Base-by-base conservation (phyloP, 2,113 vertebrate genomes). In the Cephalopholis sonnerati region DNA sequence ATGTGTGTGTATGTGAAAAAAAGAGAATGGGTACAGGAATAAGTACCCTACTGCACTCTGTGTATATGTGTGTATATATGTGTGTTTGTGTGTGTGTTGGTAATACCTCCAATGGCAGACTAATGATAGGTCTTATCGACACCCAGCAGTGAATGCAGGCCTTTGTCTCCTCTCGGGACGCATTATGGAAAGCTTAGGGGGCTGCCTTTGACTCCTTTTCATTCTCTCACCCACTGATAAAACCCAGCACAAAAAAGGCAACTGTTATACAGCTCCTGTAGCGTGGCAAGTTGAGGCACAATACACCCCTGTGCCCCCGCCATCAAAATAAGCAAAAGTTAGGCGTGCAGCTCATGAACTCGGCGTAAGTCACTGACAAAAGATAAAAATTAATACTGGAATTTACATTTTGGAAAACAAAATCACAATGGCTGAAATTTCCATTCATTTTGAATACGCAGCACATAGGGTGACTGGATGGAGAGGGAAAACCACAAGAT, bases 41-140 rank as follows among this genome's bases (percentile, higher is more conserved):
- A 87, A 84, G 82, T 83, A 88, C 85, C 59, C 68, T 44, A 62
- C 81, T 84, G 84, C 81, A 89, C 77, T 73, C 73, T 57, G 51
- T 73, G 41, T 61, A 51, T 78, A 54, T 46, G 69, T 53, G 68
- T 74, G 18, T 65, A 36, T 75, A 41, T 46, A 25, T 11, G 44
- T 36, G 70, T 68, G 75, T 86, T 58, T 89, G 55, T 81, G 80
- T 91, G 88, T 89, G 88, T 87, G 90, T 83, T 70, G 75, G 89
- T 90, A 90, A 91, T 90, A 91, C 91, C 89, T 87, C 92, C 90
- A 93, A 92, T 90, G 89, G 92, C 88, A 93, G 91, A 87, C 91
- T 94, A 92, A 91, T 91, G 92, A 93, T 93, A 91, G 92, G 92
- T 92, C 89, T 94, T 95, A 94, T 94, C 91, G 83, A 93, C 92